A percentile compares a stretch with the other conserved stretches of the same genome.
phyloP scores from a whole-genome alignment of 2,888 invertebrate species.

The Pristionchus entomophagus region DNA sequence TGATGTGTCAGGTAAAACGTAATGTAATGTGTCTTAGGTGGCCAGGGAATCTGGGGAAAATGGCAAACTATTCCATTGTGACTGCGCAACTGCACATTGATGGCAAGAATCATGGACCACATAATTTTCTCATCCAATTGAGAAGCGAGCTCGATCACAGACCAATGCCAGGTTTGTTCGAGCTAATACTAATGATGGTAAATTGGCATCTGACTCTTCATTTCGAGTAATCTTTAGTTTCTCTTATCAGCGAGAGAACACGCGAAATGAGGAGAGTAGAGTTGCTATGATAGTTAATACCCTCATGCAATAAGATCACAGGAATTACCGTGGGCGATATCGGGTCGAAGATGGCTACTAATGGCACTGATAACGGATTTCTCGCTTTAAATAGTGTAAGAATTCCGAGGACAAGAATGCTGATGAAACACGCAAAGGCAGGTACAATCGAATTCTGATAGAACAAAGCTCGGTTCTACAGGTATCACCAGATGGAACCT shows the following conservation, averaged over 20 bases:
- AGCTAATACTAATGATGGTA: no score
- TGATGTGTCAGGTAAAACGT: no score
- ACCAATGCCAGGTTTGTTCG: constrained; percentile 72
- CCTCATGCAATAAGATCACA: constrained; percentile 63
- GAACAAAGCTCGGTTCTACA: background rate
- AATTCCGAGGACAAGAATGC: constrained; percentile 89
- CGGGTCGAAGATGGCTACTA: constrained; percentile 93
- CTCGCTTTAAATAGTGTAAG: constrained; percentile 89
- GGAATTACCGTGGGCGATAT: constrained; percentile 93
- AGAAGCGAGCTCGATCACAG: background rate
- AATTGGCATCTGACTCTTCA: no score
- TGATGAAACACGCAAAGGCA: constrained; percentile 94
- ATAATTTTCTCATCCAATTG: background rate
- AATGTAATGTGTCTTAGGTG: constrained; percentile 81
- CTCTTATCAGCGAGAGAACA: no score
- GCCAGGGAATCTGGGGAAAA: constrained; percentile 96
- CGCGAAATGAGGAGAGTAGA: no score
- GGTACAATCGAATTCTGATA: background rate
- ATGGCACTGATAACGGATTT: constrained; percentile 92
- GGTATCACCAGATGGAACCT: constrained; percentile 85
- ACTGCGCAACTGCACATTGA: constrained; percentile 82
- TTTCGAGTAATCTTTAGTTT: no score
- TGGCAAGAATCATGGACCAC: constrained; percentile 79
- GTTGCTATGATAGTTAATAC: no score
- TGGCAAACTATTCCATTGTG: constrained; percentile 81